A percentile compares a stretch with the other conserved stretches of the same genome.
phyloP scores from a whole-genome alignment of 1,140 invertebrate genomes.

The Platyura marginata region DNA sequence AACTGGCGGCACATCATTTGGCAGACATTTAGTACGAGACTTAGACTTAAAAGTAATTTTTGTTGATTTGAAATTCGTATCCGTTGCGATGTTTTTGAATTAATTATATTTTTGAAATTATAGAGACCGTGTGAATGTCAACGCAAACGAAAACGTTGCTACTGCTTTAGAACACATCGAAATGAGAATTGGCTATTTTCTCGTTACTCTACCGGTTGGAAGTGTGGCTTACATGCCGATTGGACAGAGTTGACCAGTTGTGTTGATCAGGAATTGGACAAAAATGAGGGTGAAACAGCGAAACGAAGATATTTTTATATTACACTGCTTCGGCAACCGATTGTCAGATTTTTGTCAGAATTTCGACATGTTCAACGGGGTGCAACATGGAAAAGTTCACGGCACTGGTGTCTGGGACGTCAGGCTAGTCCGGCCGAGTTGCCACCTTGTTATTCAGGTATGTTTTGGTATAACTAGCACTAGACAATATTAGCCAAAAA shows the following conservation, averaged over 20 bases:
- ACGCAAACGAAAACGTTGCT: conserved; percentile 68
- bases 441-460: conserved; percentile 57
- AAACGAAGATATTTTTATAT: conserved; percentile 90
- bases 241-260: conserved; percentile 91
- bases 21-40: conserved; percentile 84
- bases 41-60: conserved; percentile 52
- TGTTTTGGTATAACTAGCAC: too few relatives aligned
- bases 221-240: conserved; percentile 95
- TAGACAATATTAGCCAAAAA: too few relatives aligned
- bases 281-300: conserved; percentile 60
- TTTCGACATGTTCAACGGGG: conserved; percentile 91
- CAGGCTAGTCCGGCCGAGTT: conserved; percentile 56
- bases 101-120: conserved; percentile 5
- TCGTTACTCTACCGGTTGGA: conserved; percentile 96
- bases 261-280: conserved; percentile 71
- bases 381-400: conserved; percentile 86
- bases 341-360: conserved; percentile 80
- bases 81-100: neutral
- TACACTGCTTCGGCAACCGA: conserved; percentile 82
- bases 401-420: conserved; percentile 74
- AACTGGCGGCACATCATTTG: conserved; percentile 75
- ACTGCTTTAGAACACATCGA: conserved; percentile 77
- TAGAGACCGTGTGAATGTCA: conserved; percentile 77
- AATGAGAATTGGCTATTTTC: conserved; percentile 95
- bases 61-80: neutral